These are phyloP conservation scores for Alouatta palliata DNA, from an alignment of 2,113 vertebrate species.

Conservation along the genomic window DNA sequence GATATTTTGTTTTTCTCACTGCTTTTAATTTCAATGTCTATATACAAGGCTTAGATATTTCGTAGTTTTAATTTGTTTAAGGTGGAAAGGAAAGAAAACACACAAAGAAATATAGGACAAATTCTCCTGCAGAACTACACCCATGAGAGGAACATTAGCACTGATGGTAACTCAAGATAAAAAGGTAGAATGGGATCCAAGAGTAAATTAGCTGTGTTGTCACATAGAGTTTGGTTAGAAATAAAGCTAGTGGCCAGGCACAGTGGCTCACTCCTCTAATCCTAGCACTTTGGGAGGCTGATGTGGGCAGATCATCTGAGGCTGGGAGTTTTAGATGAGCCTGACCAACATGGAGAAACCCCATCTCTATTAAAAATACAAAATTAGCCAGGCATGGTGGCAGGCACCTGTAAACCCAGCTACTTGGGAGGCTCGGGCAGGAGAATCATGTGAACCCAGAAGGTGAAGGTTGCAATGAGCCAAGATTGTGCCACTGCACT, in stretches of 20 bases:
- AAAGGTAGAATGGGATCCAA: neutral
- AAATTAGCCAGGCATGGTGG: no score
- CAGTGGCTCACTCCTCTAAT: no score
- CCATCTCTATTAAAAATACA: no score
- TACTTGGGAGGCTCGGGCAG: no score
- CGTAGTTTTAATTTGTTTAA: slow-evolving; percentile 3
- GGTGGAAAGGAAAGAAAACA: neutral
- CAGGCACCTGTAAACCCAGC: no score
- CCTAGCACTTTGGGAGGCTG: no score
- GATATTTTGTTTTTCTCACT: neutral
- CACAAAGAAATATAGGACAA: neutral
- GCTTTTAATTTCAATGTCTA: neutral
- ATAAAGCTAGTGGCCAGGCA: neutral
- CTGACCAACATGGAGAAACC: no score
- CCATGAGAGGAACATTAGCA: neutral
- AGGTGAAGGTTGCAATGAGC: no score
- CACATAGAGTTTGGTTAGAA: neutral
- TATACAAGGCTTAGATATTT: neutral
- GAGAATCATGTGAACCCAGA: no score
- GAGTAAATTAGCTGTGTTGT: neutral
- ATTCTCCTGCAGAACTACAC: neutral
- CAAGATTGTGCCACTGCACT: no score
- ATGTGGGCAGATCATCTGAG: no score
- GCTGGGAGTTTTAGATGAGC: no score
- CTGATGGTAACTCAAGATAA: neutral